Base-by-base conservation (phyloP, 2,888 invertebrate species). In the Tetropium fuscum region DNA sequence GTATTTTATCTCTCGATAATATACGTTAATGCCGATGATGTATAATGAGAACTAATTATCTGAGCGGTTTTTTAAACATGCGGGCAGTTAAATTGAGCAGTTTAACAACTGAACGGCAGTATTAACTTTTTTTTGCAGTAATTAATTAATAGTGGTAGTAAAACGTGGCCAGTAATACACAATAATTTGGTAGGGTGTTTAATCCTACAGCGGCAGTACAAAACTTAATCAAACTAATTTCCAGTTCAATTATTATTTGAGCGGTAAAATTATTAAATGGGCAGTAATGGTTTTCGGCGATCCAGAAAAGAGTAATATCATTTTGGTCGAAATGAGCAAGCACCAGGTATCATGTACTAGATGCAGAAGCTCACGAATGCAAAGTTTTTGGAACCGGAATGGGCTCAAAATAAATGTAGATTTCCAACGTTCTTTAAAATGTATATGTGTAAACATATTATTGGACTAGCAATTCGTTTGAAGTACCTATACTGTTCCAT, bases 381-480 rank as follows among this genome's bases (percentile, higher is more conserved):
- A n/a, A n/a, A n/a, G n/a, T n/a, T n/a, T n/a, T n/a, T n/a, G n/a
- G n/a, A n/a, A n/a, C n/a, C n/a, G n/a, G n/a, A n/a, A n/a, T n/a
- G n/a, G n/a, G n/a, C n/a, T n/a, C n/a, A n/a, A n/a, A n/a, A n/a
- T n/a, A n/a, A n/a, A n/a, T n/a, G n/a, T n/a, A n/a, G n/a, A n/a
- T n/a, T n/a, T n/a, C n/a, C n/a, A n/a, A n/a, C n/a, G n/a, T n/a
- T n/a, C n/a, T n/a, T n/a, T n/a, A 6, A 8, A 27, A 27, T 27
- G 27, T 27, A 6, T 27, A 27, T 8, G n/a, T 27, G 27, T 27
- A 27, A 27, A 8, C 27, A 56, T 20, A n/a, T 56, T 11, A 25
- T 56, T 19, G 56, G 56, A 11, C n/a, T 56, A 10, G 5, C 55
- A 13, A 60, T 56, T 32, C 54, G 56, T 25, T 48, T 60, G 22